phyloP scores from a whole-genome alignment of 2,797 vertebrate species.

The Falco peregrinus region DNA sequence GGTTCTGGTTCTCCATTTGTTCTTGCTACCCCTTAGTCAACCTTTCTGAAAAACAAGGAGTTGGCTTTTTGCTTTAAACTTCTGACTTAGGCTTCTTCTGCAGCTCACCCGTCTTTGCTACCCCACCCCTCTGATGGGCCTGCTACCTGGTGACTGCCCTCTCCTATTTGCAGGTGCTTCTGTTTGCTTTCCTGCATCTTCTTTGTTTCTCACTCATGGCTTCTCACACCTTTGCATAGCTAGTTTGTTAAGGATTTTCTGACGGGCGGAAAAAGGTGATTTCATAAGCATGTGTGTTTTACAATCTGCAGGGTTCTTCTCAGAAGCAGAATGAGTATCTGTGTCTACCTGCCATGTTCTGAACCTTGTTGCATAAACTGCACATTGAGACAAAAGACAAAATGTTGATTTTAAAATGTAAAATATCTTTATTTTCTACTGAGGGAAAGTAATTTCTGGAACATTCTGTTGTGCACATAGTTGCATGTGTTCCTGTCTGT shows the following conservation, averaged over 20 bases:
- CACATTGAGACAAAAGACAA: background rate
- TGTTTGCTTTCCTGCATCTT: background rate
- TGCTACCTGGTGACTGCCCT: background rate
- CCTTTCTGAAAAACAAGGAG: background rate
- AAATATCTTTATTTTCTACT: background rate
- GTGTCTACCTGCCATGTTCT: background rate
- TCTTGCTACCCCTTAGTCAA: background rate
- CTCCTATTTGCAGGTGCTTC: background rate
- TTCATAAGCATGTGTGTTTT: background rate
- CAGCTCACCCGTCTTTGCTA: background rate
- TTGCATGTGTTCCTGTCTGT: fast-evolving
- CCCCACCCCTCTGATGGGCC: background rate
- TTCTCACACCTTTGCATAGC: background rate
- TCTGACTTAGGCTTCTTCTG: background rate
- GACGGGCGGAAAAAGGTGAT: background rate
- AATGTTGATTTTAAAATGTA: background rate
- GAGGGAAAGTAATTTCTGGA: background rate
- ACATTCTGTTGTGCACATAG: background rate
- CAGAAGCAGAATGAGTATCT: background rate
- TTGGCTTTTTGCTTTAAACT: background rate
- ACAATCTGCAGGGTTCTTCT: background rate
- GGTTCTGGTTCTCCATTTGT: background rate
- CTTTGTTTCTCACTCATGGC: background rate
- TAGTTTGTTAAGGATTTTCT: background rate
- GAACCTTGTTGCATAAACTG: background rate